Evolutionary conservation across 2,797 vertebrate genomes (phyloP), one percentile per base, ranked within the genome.

Genomic region (Picus viridis): DNA sequence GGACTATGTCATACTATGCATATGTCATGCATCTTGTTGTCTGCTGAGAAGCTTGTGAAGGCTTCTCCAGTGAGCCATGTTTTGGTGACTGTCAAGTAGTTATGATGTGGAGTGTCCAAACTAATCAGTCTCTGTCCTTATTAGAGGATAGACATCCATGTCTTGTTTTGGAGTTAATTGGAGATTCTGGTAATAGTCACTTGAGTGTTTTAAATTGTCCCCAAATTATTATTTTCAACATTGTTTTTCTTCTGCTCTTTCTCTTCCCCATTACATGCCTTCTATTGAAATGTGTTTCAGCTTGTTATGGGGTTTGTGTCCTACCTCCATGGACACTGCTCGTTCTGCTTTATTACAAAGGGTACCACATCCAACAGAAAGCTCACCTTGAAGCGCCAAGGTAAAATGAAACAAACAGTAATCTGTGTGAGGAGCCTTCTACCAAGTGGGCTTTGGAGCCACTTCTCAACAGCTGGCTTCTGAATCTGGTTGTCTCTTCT

Each of bases 101-200:
- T 90, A n/a, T 49, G 39, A 51, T 24, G 39, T 62, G 57, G 39
- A 56, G 32, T 16, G 14, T 85, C 85, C 69, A 41, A 89, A 43
- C 56, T 70, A 1, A 41, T 61, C 24, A 61, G 49, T 43, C 32
- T 45, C 53, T 71, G 7, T 32, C 49, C 68, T 88, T 1, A 1
- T 83, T 83, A 86, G n/a, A 85, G 47, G 47, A 32, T 7, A 83
- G 82, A 51, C 43, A 68, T 15, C 43, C 2, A 0, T 57, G 30
- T 47, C 71, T 88, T 94, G 79, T 94, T 95, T 82, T 93, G 84
- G 49, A 95, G 68, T 86, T 19, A 83, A 91, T 95, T 91, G 82
- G 77, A 54, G 70, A 62, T 63, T 51, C 49, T 68, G 41, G 41
- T 20, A 34, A 34, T 4, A 64, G 58, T 71, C 71, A 43, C 58